Base-by-base conservation (phyloP, 1,140 invertebrate species). In the Hylaeus anthracinus region DNA sequence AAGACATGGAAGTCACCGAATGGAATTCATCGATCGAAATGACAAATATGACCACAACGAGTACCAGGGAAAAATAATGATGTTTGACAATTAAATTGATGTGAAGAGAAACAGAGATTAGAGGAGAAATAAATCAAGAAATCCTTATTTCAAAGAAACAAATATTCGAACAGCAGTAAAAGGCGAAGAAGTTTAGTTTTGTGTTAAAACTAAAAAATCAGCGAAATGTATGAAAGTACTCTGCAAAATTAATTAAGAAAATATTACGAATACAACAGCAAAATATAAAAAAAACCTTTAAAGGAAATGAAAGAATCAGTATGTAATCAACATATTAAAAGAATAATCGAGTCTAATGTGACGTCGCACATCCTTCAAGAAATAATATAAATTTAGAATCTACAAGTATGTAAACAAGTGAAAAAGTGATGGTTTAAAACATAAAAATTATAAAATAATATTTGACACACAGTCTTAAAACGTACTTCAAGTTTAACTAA, bases 1-100 rank as follows among this genome's bases (percentile, higher is more conserved):
- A 58, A 15, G 77, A 73, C 65, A 79, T 79, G 77, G 77, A 79
- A 73, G 77, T 72, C 9, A 79, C 71, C 10, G 77, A 73, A 55
- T 73, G 77, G 70, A 73, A 73, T 10, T n/a, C n/a, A 43, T 10
- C 6, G 53, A 26, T 9, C 56, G 14, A n/a, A 51, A 26, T 2
- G 71, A 39, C 10, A n/a, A 58, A 14, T 66, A 64, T 41, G 6
- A 58, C n/a, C n/a, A 8, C 8, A 56, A 66, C 3, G 61, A 58
- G 15, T 73, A 26, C 15, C 43, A 3, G 26, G 37, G 4, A 26
- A 41, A 39, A 73, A 48, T 65, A 65, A 72, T 2, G 26, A 72
- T 56, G 43, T 5, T 48, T 5, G 51, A 45, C 3, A 65, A 73
- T 65, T 79, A 65, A 53, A 55, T 67, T 53, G 48, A 26, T 5